Evolutionary conservation across 1,140 invertebrate genomes (phyloP), one percentile per base, ranked within the genome.

Genomic region (Caerostris darwini): DNA sequence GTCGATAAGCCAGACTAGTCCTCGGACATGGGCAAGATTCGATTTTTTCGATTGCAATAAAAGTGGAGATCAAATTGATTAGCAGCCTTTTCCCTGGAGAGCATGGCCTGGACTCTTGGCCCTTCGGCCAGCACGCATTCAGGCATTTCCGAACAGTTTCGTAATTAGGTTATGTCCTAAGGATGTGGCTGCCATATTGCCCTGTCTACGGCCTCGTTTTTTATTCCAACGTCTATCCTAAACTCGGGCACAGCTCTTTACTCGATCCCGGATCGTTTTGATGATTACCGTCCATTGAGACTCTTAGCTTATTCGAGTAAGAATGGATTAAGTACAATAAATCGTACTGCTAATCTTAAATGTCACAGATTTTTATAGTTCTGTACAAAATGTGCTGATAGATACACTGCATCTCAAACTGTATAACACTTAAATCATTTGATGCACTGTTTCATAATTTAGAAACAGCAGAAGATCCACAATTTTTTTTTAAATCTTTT

Each of bases 61-160:
- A 93, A 93, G 92, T 93, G 92, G 92, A 58, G 92, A 93, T 93
- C 92, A 88, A 93, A 93, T 93, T 93, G 92, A 93, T 93, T 93
- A 88, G 85, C 85, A 71, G 61, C 83, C 82, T 85, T 86, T 3
- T 83, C 91, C 61, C 91, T 69, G 56, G 91, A 71, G 91, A 86
- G 6, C 50, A 69, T 12, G 50, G 83, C 50, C 67, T 88, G 85
- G 64, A 54, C 85, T n/a, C 69, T 87, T 88, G 90, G 8, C 82
- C 82, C 86, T 87, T 85, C 57, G 85, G 92, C 85, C 92, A 93
- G 34, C 64, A 93, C 87, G 92, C 92, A 81, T 93, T 64, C 67
- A 67, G 34, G 85, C 83, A 88, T 67, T 87, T 53, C n/a, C 17
- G 53, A 61, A 19, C 54, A 90, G 89, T 57, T 54, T 54, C 17